Conservation (phyloP, 1,140 invertebrate genomes). For the Drosophila kanapiae region DNA sequence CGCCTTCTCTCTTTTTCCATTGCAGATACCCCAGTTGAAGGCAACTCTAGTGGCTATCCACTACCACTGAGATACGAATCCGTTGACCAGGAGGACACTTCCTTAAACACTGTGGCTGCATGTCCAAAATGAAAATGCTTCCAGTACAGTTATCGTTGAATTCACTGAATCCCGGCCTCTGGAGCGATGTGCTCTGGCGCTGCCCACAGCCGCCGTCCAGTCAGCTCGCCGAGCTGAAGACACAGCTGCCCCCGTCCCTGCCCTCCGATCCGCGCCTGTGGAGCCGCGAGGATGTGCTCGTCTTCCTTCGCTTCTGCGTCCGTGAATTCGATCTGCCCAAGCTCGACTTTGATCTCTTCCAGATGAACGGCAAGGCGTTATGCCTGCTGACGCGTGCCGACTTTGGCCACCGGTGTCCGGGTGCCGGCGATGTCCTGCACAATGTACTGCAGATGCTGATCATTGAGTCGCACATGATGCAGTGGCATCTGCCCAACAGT, state of each 20-base stretch:
- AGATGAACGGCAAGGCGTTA: slow-evolving; percentile 98
- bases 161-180: slow-evolving; percentile 87
- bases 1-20: background rate
- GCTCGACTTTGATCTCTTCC: slow-evolving; percentile 97
- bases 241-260: slow-evolving; percentile 91
- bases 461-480: slow-evolving; percentile 91
- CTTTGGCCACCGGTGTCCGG: slow-evolving; percentile 95
- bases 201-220: slow-evolving; percentile 90
- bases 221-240: slow-evolving; percentile 93
- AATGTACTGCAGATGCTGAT: slow-evolving; percentile 96
- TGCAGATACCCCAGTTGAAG: slow-evolving; percentile 15
- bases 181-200: slow-evolving; percentile 92
- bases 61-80: slow-evolving; percentile 8
- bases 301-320: slow-evolving; percentile 96
- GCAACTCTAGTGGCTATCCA: slow-evolving; percentile 53
- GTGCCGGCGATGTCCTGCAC: slow-evolving; percentile 96
- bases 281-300: slow-evolving; percentile 95
- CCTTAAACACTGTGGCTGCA: slow-evolving; percentile 62
- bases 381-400: slow-evolving; percentile 95
- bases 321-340: slow-evolving; percentile 96
- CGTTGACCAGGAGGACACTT: slow-evolving; percentile 32
- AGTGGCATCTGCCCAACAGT: slow-evolving; percentile 92
- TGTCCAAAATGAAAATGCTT: slow-evolving; percentile 88
- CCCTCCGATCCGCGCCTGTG: slow-evolving; percentile 95
- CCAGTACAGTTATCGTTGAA: slow-evolving; percentile 88